Evolutionary conservation across 2,888 invertebrate species (phyloP), one percentile per base, ranked within the genome.

Genomic region (Stenurella melanura): DNA sequence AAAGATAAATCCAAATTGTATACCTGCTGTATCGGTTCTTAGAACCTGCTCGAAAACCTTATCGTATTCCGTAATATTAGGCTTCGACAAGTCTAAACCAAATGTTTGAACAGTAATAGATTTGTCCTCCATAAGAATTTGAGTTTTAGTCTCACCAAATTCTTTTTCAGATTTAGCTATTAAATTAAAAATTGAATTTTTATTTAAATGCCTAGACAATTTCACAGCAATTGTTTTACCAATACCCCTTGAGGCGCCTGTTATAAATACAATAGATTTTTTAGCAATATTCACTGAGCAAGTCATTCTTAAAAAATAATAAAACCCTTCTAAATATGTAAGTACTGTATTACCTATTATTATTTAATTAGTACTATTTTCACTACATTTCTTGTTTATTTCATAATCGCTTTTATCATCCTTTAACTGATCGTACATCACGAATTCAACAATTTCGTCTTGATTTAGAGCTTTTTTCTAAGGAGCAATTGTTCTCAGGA

Each of bases 161-260:
- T 93, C 93, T 1, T 91, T 85, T 74, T 90, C 89, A 78, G 93
- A 94, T 82, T 97, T 93, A 9, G 97, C 97, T 42, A 97, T 86
- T 30, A 98, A 90, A 10, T 97, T 89, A 86, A 97, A 89, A 21
- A 93, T 87, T 0, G 97, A 97, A 18, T 92, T 93, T 1, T 92
- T 88, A 38, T 92, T 92, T 17, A 97, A 90, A 71, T 92, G 89
- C 78, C 92, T 91, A 0, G 95, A 92, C 79, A 96, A 91, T 86
- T 95, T 93, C 69, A 94, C 89, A 0, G 96, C 95, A 76, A 98
- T 92, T 73, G 94, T 93, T 82, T 93, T 92, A 7, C 98, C 98
- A 77, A 98, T 96, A 56, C 98, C 98, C 86, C 95, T 93, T 71
- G 96, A 96, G 0, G 96, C 95, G 15, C 98, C 98, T 12, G 97